phyloP scores from a whole-genome alignment of 2,888 invertebrate species.

The Cryptocheilus praepositus region DNA sequence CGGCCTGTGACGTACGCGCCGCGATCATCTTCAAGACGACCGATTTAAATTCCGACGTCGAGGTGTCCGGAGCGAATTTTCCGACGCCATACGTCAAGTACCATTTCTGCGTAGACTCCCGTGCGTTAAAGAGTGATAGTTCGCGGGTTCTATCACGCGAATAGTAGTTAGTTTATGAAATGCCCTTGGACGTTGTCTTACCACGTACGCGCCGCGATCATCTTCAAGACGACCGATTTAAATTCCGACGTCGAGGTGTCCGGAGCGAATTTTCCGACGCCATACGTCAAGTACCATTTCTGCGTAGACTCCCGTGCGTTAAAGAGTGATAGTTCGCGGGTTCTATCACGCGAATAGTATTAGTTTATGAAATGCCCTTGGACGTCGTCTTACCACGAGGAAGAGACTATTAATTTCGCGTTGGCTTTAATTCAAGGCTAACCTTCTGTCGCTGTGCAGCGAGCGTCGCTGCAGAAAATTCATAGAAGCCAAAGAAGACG shows the following conservation, averaged over 20 bases:
- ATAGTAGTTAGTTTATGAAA: constrained; percentile 22
- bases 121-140: constrained; percentile 21
- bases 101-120: no score
- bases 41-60: no score
- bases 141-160: constrained; percentile 11
- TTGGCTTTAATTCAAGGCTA: constrained; percentile 49
- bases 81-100: no score
- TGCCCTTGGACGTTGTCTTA: constrained; percentile 37
- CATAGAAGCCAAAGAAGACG: no score
- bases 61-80: no score
- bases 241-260: no score
- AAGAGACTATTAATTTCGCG: constrained; percentile 39
- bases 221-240: no score
- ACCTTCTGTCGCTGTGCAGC: not conserved
- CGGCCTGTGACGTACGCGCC: constrained; percentile 8
- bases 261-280: no score
- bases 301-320: not conserved
- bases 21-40: no score
- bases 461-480: no score
- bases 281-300: no score
- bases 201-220: not conserved
- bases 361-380: constrained; percentile 35
- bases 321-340: constrained; percentile 22
- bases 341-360: constrained; percentile 13
- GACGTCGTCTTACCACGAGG: constrained; percentile 26